phyloP scores from a whole-genome alignment of 92 coral and sea anemone species.

The Porites cylindrica region DNA sequence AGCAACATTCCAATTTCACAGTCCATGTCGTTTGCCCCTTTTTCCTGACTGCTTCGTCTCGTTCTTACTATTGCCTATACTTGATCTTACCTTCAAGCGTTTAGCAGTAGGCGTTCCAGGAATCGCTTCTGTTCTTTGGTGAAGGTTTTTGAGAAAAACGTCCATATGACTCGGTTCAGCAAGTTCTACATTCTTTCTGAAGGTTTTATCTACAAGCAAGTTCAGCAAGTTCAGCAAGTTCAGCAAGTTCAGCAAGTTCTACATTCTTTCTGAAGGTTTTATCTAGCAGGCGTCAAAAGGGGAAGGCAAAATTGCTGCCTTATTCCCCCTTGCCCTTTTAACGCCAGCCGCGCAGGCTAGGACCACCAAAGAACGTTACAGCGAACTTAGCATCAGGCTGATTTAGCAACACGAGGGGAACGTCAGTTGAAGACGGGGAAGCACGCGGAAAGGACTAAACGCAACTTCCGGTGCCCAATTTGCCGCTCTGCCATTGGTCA shows the following conservation, averaged over 20 bases:
- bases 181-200: not conserved
- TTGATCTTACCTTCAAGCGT: slow-evolving; percentile 79
- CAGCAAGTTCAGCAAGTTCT: slow-evolving; percentile 25
- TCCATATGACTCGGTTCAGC: slow-evolving; percentile 58
- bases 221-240: too few species aligned
- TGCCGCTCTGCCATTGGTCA: too few species aligned
- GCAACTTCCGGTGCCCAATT: too few species aligned
- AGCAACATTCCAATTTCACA: not conserved
- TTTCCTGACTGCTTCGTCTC: too few species aligned
- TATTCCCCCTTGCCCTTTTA: too few species aligned
- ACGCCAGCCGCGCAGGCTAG: too few species aligned
- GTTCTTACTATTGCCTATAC: not conserved
- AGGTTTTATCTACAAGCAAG: slow-evolving; percentile 1
- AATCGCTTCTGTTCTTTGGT: slow-evolving; percentile 83
- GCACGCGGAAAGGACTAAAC: too few species aligned
- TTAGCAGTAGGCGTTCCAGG: slow-evolving; percentile 91
- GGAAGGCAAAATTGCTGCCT: too few species aligned
- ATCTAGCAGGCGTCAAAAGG: not conserved
- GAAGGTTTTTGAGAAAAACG: slow-evolving; percentile 75
- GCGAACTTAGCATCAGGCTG: too few species aligned
- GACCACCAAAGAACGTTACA: too few species aligned
- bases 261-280: not conserved
- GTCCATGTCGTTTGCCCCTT: not conserved
- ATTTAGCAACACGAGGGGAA: too few species aligned
- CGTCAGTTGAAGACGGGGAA: too few species aligned